phyloP scores from a whole-genome alignment of 2,113 vertebrate species.

The Aldabrachelys gigantea region DNA sequence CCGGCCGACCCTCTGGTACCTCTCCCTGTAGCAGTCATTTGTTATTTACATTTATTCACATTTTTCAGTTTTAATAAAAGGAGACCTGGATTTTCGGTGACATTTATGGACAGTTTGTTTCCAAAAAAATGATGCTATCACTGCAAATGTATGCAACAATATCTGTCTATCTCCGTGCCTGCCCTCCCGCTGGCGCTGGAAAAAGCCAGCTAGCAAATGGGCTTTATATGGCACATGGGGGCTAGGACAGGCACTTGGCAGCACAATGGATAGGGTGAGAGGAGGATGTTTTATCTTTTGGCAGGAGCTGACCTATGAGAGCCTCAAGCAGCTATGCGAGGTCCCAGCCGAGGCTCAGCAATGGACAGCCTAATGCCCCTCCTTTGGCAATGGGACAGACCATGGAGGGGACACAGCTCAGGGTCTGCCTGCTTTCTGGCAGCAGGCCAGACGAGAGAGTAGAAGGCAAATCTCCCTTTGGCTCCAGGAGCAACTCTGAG shows the following conservation, averaged over 20 bases:
- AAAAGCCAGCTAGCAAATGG: accelerated
- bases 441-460: background rate
- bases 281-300: background rate
- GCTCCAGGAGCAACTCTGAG: background rate
- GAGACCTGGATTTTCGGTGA: slow-evolving; percentile 80
- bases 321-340: background rate
- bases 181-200: background rate
- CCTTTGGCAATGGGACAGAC: no score
- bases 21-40: slow-evolving; percentile 88
- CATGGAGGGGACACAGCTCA: accelerated
- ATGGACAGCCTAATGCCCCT: background rate
- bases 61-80: slow-evolving; percentile 92
- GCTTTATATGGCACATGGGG: background rate
- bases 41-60: slow-evolving; percentile 87
- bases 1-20: slow-evolving; percentile 88
- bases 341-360: background rate
- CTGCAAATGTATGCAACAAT: slow-evolving; percentile 63
- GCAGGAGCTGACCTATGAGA: background rate
- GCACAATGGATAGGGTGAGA: background rate
- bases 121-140: slow-evolving; percentile 67
- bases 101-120: slow-evolving; percentile 83
- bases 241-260: background rate
- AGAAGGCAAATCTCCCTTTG: background rate
- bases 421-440: background rate
- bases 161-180: background rate